Evolutionary conservation across 2,113 vertebrate genomes (phyloP), one percentile per base, ranked within the genome.

Genomic region (Hylia prasina): DNA sequence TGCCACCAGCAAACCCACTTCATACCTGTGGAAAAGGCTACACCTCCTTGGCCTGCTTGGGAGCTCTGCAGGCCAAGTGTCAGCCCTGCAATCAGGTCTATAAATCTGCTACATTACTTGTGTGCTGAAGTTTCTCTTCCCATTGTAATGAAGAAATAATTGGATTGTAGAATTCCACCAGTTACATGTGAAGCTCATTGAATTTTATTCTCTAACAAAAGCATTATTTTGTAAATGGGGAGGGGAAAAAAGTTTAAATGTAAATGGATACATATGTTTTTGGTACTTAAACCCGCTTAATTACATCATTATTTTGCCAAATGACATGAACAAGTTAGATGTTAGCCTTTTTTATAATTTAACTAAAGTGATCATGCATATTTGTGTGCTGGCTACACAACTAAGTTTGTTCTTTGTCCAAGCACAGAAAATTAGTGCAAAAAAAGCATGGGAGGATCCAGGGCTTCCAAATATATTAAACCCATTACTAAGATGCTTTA

Each of bases 121-220:
- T 83, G 56, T 72, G 25, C 64, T 92, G 87, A 79, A 85, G 75
- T 80, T 93, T 89, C 70, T 94, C 53, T 92, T 89, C 82, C 82
- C 77, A 31, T 83, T 93, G 80, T 84, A 70, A 96, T 90, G 89
- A 94, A 95, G 76, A 94, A 94, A 91, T 93, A 79, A 94, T 60
- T 84, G 84, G 80, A 33, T 72, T 95, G 68, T 65, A 70, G 76
- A 94, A 89, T 66, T 92, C 70, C 24, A 47, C 48, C 54, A 87
- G 48, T 64, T 90, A 78, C 73, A 85, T 76, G 37, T 51, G 89
- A 96, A 89, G 89, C 71, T 91, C 40, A 78, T 64, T 91, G 78
- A 90, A 64, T 94, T 89, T 85, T 85, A 24, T 77, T 87, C 61
- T 85, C 53, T 87, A 73, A 89, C 48, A 76, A 91, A 87, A 71